These are phyloP conservation scores for Eurypyga helias DNA, from an alignment of 2,113 vertebrate species.

Conservation along the genomic window DNA sequence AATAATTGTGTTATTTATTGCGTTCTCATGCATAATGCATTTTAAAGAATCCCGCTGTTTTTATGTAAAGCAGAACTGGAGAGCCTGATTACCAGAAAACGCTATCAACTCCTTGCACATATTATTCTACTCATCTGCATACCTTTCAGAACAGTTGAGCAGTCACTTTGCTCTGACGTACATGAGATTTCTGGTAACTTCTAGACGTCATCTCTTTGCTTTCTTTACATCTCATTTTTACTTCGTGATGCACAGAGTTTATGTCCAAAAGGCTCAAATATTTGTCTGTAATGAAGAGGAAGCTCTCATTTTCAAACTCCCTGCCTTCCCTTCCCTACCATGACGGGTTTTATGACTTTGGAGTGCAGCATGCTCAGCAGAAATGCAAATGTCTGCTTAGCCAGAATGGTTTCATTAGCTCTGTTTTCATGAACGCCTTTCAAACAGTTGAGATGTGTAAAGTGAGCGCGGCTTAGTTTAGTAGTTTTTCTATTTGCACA, in stretches of 20 bases:
- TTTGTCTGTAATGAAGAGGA: no score
- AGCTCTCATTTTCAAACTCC: not conserved
- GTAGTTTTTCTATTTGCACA: not conserved
- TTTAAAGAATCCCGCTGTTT: accelerated
- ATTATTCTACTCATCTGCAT: not conserved
- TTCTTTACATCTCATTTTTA: not conserved
- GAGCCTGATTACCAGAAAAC: not conserved
- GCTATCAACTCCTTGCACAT: not conserved
- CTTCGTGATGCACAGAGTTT: not conserved
- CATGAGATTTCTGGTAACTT: not conserved
- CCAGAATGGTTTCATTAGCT: not conserved
- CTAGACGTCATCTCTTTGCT: not conserved
- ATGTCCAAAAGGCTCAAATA: not conserved
- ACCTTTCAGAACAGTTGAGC: not conserved
- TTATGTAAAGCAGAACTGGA: not conserved
- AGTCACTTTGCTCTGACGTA: not conserved
- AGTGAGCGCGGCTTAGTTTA: not conserved
- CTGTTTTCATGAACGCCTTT: not conserved
- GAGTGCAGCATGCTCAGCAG: not conserved
- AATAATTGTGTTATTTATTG: not conserved
- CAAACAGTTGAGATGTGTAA: not conserved
- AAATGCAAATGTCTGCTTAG: not conserved
- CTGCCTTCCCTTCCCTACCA: not conserved
- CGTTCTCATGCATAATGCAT: not conserved
- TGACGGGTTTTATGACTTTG: not conserved